Evolutionary conservation across 1,140 invertebrate species (phyloP).

Genomic region (Dolichoris vasculosae): DNA sequence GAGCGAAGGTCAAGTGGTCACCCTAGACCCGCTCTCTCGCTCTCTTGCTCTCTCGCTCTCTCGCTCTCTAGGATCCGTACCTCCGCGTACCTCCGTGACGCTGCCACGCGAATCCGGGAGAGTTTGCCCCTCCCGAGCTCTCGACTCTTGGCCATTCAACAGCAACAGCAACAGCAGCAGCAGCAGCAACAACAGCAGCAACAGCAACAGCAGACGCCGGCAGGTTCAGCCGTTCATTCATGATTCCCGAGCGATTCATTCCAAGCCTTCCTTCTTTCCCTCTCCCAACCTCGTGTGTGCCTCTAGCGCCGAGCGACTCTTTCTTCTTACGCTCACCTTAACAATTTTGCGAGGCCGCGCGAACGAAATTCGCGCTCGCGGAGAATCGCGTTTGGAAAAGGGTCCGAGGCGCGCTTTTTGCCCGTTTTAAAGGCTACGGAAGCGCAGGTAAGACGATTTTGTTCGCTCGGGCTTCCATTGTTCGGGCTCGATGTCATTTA

Average conservation of each 20-base stretch:
- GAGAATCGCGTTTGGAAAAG: not conserved
- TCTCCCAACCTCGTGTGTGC: not conserved
- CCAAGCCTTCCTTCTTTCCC: conserved; percentile 36
- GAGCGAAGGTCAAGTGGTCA: conserved; percentile 73
- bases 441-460: not conserved
- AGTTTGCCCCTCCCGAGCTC: not conserved
- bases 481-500: not conserved
- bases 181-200: conserved; percentile 2
- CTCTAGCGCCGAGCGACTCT: not conserved
- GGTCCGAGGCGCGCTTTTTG: not conserved
- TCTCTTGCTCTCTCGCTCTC: conserved; percentile 16
- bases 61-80: not conserved
- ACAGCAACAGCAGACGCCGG: conserved; percentile 41
- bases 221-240: conserved; percentile 66
- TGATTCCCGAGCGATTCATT: conserved; percentile 56
- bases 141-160: conserved; percentile 43
- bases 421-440: not conserved
- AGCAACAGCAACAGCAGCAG: not conserved
- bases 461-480: not conserved
- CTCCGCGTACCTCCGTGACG: not conserved
- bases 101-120: not conserved
- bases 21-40: conserved; percentile 52
- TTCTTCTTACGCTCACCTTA: not conserved
- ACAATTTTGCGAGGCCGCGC: not conserved
- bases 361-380: not conserved